phyloP scores from a whole-genome alignment of 2,888 invertebrate genomes.

The Ennomos erosarius region DNA sequence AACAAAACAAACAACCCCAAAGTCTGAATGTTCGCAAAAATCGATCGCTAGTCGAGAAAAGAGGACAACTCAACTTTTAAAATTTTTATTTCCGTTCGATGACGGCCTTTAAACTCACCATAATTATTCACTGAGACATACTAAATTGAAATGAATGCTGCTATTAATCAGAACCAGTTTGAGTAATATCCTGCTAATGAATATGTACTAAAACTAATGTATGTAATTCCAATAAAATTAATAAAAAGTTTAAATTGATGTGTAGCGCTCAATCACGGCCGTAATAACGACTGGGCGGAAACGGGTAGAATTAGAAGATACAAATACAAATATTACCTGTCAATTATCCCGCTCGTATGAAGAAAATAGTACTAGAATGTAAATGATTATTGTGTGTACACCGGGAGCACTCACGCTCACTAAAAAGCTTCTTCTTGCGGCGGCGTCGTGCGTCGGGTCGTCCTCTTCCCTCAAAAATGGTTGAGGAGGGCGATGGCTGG shows the following conservation, averaged over 20 bases:
- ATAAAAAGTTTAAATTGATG: conserved; percentile 22
- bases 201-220: conserved; percentile 25
- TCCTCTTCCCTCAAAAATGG: too few species aligned
- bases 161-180: conserved; percentile 36
- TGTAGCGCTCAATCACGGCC: background rate
- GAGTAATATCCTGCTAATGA: conserved; percentile 34
- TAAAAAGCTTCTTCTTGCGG: too few species aligned
- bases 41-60: conserved; percentile 2
- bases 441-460: too few species aligned
- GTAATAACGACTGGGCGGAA: too few species aligned
- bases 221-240: conserved; percentile 18
- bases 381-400: too few species aligned
- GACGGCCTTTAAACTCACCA: conserved; percentile 6
- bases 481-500: too few species aligned
- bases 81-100: conserved; percentile 4
- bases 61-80: conserved; percentile 4
- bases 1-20: too few species aligned
- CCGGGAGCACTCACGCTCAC: too few species aligned
- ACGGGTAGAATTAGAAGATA: too few species aligned
- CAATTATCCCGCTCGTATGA: too few species aligned
- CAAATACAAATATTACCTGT: too few species aligned
- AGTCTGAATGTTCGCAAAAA: background rate
- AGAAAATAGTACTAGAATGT: too few species aligned
- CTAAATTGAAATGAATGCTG: conserved; percentile 30
- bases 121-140: conserved; percentile 16